Conservation (phyloP, 2,113 vertebrate genomes). For the Turnix velox region DNA sequence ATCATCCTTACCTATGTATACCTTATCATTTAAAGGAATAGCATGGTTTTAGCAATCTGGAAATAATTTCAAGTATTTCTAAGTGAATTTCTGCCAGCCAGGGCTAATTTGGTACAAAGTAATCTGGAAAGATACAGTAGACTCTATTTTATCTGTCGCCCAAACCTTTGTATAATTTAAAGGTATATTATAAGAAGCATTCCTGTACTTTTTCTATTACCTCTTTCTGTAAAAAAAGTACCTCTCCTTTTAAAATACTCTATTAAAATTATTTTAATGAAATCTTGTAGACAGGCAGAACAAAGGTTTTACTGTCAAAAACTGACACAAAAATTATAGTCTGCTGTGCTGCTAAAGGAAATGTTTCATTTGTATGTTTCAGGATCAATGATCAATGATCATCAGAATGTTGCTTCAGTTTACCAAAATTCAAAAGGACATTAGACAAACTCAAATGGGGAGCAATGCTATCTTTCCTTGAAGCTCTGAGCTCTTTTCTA, state of each 20-base stretch:
- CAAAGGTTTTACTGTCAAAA: neutral
- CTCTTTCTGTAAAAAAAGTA: neutral
- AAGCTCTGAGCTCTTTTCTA: constrained; percentile 7
- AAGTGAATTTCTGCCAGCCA: neutral
- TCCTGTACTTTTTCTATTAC: neutral
- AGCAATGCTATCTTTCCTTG: constrained; percentile 15
- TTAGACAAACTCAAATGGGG: neutral
- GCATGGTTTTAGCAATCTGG: neutral
- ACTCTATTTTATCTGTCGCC: neutral
- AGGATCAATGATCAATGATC: neutral
- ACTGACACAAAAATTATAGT: neutral
- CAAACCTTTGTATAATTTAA: neutral
- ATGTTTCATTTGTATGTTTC: neutral
- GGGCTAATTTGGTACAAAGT: neutral
- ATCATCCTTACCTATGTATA: neutral
- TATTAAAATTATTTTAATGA: neutral
- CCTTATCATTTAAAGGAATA: neutral
- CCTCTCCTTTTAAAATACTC: neutral
- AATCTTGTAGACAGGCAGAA: neutral
- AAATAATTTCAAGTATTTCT: neutral
- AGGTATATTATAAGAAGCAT: neutral
- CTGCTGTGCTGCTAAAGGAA: neutral
- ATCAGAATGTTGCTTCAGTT: neutral
- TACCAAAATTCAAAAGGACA: neutral
- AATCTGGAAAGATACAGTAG: neutral